Evolutionary conservation across 2,113 vertebrate genomes (phyloP).

Genomic region (Addax nasomaculatus): DNA sequence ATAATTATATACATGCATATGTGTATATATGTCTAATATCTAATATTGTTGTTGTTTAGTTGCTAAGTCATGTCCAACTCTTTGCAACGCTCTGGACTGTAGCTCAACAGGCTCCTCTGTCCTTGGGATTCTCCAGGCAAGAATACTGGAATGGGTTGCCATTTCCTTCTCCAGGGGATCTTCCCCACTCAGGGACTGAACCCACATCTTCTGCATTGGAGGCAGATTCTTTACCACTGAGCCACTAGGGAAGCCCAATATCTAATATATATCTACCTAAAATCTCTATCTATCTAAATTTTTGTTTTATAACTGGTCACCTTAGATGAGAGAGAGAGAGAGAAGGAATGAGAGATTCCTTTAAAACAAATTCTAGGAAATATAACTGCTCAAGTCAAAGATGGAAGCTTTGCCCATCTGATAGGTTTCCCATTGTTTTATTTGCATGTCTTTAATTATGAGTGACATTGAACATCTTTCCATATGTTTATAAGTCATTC

Average conservation of each 20-base stretch:
- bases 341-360: background rate
- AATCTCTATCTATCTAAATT: background rate
- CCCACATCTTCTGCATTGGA: background rate
- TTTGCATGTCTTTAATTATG: slow-evolving; percentile 40
- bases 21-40: background rate
- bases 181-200: background rate
- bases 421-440: background rate
- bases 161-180: background rate
- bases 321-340: background rate
- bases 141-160: background rate
- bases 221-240: background rate
- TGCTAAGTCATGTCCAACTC: background rate
- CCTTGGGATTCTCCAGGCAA: background rate
- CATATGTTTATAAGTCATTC: slow-evolving; percentile 32
- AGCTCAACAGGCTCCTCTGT: background rate
- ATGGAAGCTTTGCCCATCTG: background rate
- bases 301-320: background rate
- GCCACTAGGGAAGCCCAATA: background rate
- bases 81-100: background rate
- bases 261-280: background rate
- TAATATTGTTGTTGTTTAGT: background rate
- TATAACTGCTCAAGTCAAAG: background rate
- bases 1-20: background rate
- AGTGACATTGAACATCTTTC: slow-evolving; percentile 21
- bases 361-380: background rate